Evolutionary conservation across 2,888 invertebrate species (phyloP).

Genomic region (Plagiodera versicolora): DNA sequence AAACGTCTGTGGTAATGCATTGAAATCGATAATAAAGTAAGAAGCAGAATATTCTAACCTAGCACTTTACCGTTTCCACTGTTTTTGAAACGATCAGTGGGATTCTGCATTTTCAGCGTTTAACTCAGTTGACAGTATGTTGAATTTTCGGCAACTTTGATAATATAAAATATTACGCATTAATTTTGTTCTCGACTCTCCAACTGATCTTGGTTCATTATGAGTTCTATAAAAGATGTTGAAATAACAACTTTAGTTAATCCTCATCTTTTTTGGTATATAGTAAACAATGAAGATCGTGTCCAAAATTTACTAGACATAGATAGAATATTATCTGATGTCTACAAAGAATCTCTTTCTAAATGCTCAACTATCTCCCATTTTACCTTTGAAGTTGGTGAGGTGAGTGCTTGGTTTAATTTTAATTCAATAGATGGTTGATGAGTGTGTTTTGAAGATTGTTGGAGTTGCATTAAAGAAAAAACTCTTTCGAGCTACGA

Average conservation of each 20-base stretch:
- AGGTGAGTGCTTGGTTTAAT: no score
- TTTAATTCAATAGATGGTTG: no score
- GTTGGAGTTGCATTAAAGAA: constrained; percentile 30
- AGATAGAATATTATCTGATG: constrained; percentile 17
- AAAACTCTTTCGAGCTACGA: constrained; percentile 33
- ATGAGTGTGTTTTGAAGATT: constrained; percentile 34
- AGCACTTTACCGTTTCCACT: no score
- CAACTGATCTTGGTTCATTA: background rate
- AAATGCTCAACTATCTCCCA: constrained; percentile 1
- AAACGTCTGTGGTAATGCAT: no score
- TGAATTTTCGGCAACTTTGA: no score
- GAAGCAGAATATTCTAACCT: no score
- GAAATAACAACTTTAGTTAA: constrained; percentile 40
- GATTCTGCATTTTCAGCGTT: no score
- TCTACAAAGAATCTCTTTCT: background rate
- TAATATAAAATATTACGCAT: no score
- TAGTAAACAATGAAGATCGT: constrained; percentile 24
- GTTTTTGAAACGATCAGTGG: no score
- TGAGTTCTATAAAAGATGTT: constrained; percentile 12
- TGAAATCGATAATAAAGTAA: no score
- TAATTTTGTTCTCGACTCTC: no score
- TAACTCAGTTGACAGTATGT: no score
- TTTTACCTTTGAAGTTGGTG: constrained; percentile 26
- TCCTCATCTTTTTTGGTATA: constrained; percentile 45
- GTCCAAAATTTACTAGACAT: constrained; percentile 16